Base-by-base conservation (phyloP, 2,797 vertebrate genomes). In the Ataeniobius toweri region DNA sequence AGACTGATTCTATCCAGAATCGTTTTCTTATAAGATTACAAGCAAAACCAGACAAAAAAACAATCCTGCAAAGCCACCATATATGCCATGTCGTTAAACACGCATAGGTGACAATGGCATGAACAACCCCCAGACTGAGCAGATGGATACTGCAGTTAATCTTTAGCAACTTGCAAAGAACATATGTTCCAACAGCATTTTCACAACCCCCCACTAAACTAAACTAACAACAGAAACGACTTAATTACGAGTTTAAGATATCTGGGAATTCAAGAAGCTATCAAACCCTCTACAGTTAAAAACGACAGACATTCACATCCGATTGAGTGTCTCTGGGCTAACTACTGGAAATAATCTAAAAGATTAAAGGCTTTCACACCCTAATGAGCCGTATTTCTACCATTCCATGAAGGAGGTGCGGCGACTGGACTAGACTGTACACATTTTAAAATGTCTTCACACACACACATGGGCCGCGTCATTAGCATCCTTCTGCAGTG, bases 401-500 rank as follows among this genome's bases (percentile, higher is more conserved):
- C 4, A 12, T 65, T 39, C 18, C 10, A 24, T 5, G 9, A 68
- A 41, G 22, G 39, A 0, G 24, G 2, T 48, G 13, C n/a, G 12
- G 12, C 39, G 14, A 1, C 13, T 36, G 36, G 36, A 36, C 36
- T 36, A 36, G 31, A 36, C 36, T n/a, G 22, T 16, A 6, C 6
- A 10, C 6, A n/a, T 68, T 46, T 68, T 46, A n/a, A 41, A 6
- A 13, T 48, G 24, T 69, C 18, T 24, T 69, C 24, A 56, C 71
- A 36, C 36, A 36, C 36, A 36, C 36, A 13, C 24, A 59, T 46
- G 20, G 65, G 74, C 87, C 88, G 26, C 6, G 16, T 8, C n/a
- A 56, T 26, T 72, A 69, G 16, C 46, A 55, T 18, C 1, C 61
- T 28, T 51, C 1, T 14, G 20, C 2, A 53, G 5, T 31, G 20